These are phyloP conservation scores for Varecia variegata DNA, from an alignment of 2,797 vertebrate species.

Conservation along the genomic window DNA sequence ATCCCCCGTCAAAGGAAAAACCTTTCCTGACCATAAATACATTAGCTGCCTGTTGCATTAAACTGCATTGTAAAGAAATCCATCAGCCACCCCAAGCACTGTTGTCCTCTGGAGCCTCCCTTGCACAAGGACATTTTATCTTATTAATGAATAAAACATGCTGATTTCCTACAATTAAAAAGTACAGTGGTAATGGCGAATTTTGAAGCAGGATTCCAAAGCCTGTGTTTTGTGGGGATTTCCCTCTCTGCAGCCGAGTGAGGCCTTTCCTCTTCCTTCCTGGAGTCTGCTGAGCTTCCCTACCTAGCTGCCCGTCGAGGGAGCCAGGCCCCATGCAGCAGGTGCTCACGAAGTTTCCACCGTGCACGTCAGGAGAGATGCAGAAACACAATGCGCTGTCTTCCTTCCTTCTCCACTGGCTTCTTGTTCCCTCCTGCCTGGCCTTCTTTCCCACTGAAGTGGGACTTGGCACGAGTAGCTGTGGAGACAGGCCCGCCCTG, in stretches of 20 bases:
- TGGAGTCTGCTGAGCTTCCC: not conserved
- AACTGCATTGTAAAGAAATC: conserved; percentile 66
- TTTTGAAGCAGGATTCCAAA: conserved; percentile 50
- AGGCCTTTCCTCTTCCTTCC: too few species aligned
- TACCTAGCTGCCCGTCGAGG: too few species aligned
- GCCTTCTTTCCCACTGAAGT: not conserved
- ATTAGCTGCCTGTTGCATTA: conserved; percentile 23
- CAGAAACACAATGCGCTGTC: rapidly evolving
- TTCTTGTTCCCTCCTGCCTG: not conserved
- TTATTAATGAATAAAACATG: conserved; percentile 79
- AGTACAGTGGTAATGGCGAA: conserved; percentile 73
- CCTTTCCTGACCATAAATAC: conserved; percentile 46
- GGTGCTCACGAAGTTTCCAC: too few species aligned
- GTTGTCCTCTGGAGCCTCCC: conserved; percentile 54
- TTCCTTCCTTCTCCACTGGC: not conserved
- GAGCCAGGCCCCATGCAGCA: not conserved
- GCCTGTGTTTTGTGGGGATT: not conserved
- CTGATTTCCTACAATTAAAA: conserved; percentile 77
- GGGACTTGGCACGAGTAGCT: not conserved
- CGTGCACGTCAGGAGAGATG: too few species aligned
- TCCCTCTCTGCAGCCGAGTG: not conserved
- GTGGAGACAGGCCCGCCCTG: not conserved
- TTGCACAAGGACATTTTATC: conserved; percentile 55
- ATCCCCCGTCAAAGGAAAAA: not conserved
- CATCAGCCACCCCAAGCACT: conserved; percentile 65